These are phyloP conservation scores for Ecdyonurus torrentis DNA, from an alignment of 2,888 invertebrate species.

Conservation along the genomic window DNA sequence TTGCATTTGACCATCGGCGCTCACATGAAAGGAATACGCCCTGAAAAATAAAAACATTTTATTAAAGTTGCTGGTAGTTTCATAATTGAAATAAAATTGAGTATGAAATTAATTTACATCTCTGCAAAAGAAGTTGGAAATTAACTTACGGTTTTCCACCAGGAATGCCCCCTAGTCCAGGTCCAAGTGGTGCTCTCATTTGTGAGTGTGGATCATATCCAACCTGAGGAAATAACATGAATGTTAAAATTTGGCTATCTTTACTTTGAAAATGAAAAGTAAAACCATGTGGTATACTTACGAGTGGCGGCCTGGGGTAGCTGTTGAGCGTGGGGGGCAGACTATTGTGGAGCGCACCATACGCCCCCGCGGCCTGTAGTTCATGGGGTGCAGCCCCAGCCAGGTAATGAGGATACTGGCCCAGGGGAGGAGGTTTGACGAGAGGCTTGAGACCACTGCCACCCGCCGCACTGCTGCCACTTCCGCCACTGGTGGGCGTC, in stretches of 20 bases:
- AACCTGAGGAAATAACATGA: slow-evolving; percentile 27
- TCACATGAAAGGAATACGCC: slow-evolving; percentile 89
- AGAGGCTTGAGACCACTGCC: slow-evolving; percentile 34
- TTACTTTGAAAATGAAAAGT: no score
- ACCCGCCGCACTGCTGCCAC: slow-evolving; percentile 28
- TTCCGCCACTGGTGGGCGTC: slow-evolving; percentile 53
- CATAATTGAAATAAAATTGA: background rate
- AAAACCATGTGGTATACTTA: no score
- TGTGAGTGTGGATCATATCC: slow-evolving; percentile 48
- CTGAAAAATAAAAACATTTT: slow-evolving; percentile 36
- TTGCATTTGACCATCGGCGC: slow-evolving; percentile 73
- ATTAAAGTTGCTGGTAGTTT: no score
- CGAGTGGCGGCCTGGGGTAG: slow-evolving; percentile 44
- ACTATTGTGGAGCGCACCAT: slow-evolving; percentile 43
- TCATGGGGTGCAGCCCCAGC: slow-evolving; percentile 35
- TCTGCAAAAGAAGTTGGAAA: background rate
- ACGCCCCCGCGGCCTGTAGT: slow-evolving; percentile 34
- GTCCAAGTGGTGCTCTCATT: slow-evolving; percentile 45
- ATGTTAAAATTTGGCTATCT: background rate
- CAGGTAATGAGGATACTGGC: slow-evolving; percentile 40
- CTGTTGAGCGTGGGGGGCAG: slow-evolving; percentile 44
- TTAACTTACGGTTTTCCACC: slow-evolving; percentile 72
- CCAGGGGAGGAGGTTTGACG: slow-evolving; percentile 30
- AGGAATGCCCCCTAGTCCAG: slow-evolving; percentile 35
- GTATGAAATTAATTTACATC: background rate